These are phyloP conservation scores for Scaptomyza reducta DNA, from an alignment of 2,888 invertebrate genomes.

Conservation along the genomic window DNA sequence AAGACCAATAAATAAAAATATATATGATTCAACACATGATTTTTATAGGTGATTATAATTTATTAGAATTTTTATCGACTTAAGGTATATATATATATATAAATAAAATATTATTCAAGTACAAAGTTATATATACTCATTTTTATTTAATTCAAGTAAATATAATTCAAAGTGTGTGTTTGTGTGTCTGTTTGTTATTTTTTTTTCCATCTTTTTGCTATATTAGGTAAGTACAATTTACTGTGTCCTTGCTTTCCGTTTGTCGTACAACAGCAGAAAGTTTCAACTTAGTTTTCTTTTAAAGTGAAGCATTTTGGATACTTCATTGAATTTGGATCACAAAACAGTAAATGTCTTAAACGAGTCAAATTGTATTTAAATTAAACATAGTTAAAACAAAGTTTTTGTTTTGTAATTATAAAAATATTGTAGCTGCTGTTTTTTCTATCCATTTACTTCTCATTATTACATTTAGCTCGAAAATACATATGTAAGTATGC, in stretches of 20 bases:
- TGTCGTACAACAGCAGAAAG: constrained; percentile 57
- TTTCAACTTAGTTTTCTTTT: constrained; percentile 30
- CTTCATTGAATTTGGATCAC: constrained; percentile 62
- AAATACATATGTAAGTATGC: constrained; percentile 66
- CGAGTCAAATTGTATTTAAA: constrained; percentile 63
- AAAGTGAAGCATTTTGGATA: constrained; percentile 27
- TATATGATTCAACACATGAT: constrained; percentile 4
- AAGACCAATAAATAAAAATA: too few relatives aligned
- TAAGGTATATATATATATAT: constrained; percentile 79
- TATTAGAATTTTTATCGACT: constrained; percentile 83
- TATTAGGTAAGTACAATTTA: constrained; percentile 78
- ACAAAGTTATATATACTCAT: constrained; percentile 83
- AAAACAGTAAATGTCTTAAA: constrained; percentile 79
- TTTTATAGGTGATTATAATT: constrained; percentile 81
- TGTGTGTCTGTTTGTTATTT: constrained; percentile 37
- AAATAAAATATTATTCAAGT: constrained; percentile 84
- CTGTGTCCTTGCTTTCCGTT: constrained; percentile 64
- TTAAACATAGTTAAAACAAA: constrained; percentile 69
- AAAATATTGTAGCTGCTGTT: constrained; percentile 65
- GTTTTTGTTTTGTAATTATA: constrained; percentile 63
- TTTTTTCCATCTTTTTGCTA: constrained; percentile 36
- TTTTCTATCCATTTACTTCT: constrained; percentile 24
- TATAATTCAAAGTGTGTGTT: constrained; percentile 75
- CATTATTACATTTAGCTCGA: constrained; percentile 54
- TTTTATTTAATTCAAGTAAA: constrained; percentile 81